Base-by-base conservation (phyloP, 2,888 invertebrate species). In the Andrena dorsata region DNA sequence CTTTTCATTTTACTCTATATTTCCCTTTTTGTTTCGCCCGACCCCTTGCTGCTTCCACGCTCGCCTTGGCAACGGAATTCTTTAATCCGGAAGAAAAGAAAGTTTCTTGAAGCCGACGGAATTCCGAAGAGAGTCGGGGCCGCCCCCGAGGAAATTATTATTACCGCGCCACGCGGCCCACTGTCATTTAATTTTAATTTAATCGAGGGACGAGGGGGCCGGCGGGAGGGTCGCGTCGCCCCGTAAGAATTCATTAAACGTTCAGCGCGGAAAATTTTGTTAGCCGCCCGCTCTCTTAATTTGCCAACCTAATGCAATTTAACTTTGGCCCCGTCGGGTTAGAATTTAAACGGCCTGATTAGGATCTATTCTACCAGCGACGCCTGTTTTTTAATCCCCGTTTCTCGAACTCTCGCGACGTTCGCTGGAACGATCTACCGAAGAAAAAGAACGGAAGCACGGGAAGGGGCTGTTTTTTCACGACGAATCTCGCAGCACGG, bases 321-420 rank as follows among this genome's bases (percentile, higher is more conserved):
- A 53, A 74, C 41, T 61, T 41, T 10, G 41, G 20, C 10, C 26
- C 20, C 47, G 47, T 28, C 41, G 23, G 32, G 56, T 72, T 79
- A 70, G 82, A 79, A 82, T 82, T 74, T 74, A 79, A 79, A 79
- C 70, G 49, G 60, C 61, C 74, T 71, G 69, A 79, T 79, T 79
- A 75, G 47, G 32, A 71, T 70, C 71, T 41, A 51, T 75, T 77
- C 64, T 74, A 56, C 10, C n/a, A 20, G 49, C 30, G 66, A 30
- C 58, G 23, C 30, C 30, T 16, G 20, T 60, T 26, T 56, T 51
- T 56, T 61, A 32, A 49, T 53, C 49, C 61, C 8, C 20, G 20
- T 41, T 35, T 64, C 41, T 41, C 20, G 30, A n/a, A 20, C 35
- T 35, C 28, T 60, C 60, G 28, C n/a, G 20, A 20, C 2, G 35